These are phyloP conservation scores for Neotoxoptera formosana DNA, from an alignment of 1,140 invertebrate species.

Conservation along the genomic window DNA sequence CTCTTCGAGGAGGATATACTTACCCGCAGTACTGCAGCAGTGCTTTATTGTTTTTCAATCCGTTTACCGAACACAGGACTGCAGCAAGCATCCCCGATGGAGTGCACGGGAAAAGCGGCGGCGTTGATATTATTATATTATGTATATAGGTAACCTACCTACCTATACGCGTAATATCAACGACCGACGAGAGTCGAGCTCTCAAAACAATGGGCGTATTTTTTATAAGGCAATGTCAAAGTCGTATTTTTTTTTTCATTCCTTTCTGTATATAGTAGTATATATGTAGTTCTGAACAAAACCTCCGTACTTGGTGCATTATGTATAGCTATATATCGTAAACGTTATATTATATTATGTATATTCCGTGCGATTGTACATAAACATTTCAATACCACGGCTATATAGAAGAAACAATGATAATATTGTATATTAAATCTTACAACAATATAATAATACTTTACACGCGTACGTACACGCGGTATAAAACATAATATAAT, in stretches of 20 bases:
- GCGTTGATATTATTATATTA: neutral
- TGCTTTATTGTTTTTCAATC: neutral
- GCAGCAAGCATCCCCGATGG: neutral
- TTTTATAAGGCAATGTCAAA: neutral
- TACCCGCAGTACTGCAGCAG: neutral
- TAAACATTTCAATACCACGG: constrained; percentile 1
- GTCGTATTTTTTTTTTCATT: neutral
- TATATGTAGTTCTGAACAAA: neutral
- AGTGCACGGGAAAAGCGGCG: neutral
- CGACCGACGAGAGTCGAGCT: too few relatives aligned
- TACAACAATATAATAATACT: constrained; percentile 16
- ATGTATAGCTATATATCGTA: neutral
- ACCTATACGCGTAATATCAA: neutral
- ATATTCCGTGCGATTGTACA: neutral
- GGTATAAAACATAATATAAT: neutral
- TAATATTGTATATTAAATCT: neutral
- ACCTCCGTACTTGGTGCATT: neutral
- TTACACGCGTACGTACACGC: neutral
- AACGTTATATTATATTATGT: neutral
- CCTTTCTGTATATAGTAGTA: neutral
- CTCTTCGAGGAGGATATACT: neutral
- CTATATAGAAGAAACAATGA: neutral
- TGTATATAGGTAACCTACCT: neutral
- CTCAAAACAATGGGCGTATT: neutral
- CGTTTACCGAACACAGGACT: neutral